These are phyloP conservation scores for Masticophis lateralis DNA, from an alignment of 2,797 vertebrate genomes.

Conservation along the genomic window DNA sequence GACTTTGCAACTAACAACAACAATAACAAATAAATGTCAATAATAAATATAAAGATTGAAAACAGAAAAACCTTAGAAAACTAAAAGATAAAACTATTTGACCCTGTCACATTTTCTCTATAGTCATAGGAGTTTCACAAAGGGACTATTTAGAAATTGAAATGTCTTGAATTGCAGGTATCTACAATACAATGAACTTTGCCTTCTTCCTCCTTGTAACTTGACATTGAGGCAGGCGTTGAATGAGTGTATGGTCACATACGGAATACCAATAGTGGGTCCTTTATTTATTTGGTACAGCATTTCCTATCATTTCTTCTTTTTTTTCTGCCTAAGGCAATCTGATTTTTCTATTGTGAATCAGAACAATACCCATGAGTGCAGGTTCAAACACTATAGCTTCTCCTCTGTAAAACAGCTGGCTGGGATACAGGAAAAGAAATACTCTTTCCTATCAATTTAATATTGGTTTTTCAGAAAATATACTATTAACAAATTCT, in stretches of 20 bases:
- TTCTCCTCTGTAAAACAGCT: background rate
- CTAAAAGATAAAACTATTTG: background rate
- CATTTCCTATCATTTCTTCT: background rate
- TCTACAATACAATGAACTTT: background rate
- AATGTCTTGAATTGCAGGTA: background rate
- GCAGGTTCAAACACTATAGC: background rate
- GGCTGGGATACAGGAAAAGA: background rate
- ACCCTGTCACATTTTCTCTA: background rate
- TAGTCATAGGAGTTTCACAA: background rate
- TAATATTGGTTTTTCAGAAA: slow-evolving; percentile 25
- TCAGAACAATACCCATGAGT: background rate
- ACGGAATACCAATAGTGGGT: background rate
- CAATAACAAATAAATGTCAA: background rate
- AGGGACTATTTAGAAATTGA: background rate
- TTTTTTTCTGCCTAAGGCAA: background rate
- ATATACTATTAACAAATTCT: slow-evolving; percentile 50
- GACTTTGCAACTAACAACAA: too few relatives aligned
- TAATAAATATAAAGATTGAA: background rate
- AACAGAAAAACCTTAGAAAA: background rate
- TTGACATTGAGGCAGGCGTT: background rate
- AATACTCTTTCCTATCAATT: slow-evolving; percentile 35
- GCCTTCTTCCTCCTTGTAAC: background rate
- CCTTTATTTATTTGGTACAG: background rate
- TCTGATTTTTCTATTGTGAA: background rate
- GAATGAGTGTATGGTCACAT: background rate